Base-by-base conservation (phyloP, 1,140 invertebrate genomes). In the Ladona fulva region DNA sequence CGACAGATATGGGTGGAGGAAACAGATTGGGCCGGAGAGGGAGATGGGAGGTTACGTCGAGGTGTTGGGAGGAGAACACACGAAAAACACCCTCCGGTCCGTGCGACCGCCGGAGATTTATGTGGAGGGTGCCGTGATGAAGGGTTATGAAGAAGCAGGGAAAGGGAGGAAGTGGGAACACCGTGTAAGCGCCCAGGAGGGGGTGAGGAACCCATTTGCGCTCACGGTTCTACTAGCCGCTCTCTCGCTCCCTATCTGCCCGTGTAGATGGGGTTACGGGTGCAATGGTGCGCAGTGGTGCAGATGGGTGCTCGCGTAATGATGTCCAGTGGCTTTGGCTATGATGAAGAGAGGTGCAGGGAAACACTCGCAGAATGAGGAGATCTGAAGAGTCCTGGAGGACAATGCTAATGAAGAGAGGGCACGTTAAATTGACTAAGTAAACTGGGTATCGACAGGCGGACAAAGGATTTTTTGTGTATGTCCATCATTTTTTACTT, bases 221-320 rank as follows among this genome's bases (percentile, higher is more conserved):
- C 44, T 52, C 44, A 52, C 52, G 1, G 29, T 37, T 37, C 29
- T 37, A 37, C 3, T 37, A 37, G 8, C 29, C 8, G 29, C 29
- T 6, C 52, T 19, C 52, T 52, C 44, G 19, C 44, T 6, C 52
- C 52, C 52, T 66, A 22, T 66, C 52, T 12, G 14, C n/a, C 14
- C 52, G 52, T 22, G 52, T 66, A 66, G 52, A 66, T 66, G 52
- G 52, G 52, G 52, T 66, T 66, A 66, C 52, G 52, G n/a, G 52
- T 66, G 52, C 52, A 66, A 66, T 66, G 52, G 52, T 19, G 52
- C 52, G 52, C 52, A 22, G 16, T 12, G 52, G 52, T 66, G 52
- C 52, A 66, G 52, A 66, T 19, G 52, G 52, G 16, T 66, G 52
- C 16, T 19, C n/a, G 52, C 52, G 3, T 66, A 66, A 66, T 66